A percentile compares a stretch with the other conserved stretches of the same genome.
Evolutionary conservation across 1,140 invertebrate genomes (phyloP).

Genomic region (Semibalanus balanoides): DNA sequence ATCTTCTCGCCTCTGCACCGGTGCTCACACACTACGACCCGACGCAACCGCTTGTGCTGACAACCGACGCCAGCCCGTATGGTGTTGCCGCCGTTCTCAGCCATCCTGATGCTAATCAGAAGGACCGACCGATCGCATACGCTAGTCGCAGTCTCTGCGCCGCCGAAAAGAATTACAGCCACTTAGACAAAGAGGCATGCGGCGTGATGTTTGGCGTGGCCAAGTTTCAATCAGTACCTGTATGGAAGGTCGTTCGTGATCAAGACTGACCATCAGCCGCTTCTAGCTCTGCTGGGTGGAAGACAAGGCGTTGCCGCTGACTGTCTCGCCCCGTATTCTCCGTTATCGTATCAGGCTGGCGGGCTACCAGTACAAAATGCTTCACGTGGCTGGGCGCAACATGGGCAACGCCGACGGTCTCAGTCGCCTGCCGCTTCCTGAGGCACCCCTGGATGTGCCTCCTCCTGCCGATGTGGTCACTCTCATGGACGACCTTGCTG

Average conservation of each 20-base stretch:
- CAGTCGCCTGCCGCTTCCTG: slow-evolving; percentile 15
- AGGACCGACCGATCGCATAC: too few species aligned
- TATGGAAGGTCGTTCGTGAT: slow-evolving; percentile 33
- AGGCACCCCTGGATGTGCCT: too few species aligned
- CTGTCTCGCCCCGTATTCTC: slow-evolving; percentile 15
- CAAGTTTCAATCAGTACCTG: slow-evolving; percentile 38
- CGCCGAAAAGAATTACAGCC: slow-evolving; percentile 28
- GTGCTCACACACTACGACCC: too few species aligned
- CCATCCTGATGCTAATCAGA: too few species aligned
- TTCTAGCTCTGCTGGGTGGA: slow-evolving; percentile 32
- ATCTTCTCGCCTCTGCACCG: too few species aligned
- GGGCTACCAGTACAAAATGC: slow-evolving; percentile 21
- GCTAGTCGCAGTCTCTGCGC: too few species aligned
- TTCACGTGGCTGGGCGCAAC: not conserved
- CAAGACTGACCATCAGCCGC: slow-evolving; percentile 35
- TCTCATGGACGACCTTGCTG: too few species aligned
- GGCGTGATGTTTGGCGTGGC: slow-evolving; percentile 36
- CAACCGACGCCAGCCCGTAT: too few species aligned
- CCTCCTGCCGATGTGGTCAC: too few species aligned
- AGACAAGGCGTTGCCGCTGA: slow-evolving; percentile 22
- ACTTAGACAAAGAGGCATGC: slow-evolving; percentile 39
- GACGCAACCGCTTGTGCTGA: too few species aligned
- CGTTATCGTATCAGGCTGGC: slow-evolving; percentile 14
- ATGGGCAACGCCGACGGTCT: slow-evolving; percentile 16
- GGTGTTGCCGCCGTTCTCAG: too few species aligned